Conservation (phyloP, 1,140 invertebrate genomes). For the Neodiprion pinetum region DNA sequence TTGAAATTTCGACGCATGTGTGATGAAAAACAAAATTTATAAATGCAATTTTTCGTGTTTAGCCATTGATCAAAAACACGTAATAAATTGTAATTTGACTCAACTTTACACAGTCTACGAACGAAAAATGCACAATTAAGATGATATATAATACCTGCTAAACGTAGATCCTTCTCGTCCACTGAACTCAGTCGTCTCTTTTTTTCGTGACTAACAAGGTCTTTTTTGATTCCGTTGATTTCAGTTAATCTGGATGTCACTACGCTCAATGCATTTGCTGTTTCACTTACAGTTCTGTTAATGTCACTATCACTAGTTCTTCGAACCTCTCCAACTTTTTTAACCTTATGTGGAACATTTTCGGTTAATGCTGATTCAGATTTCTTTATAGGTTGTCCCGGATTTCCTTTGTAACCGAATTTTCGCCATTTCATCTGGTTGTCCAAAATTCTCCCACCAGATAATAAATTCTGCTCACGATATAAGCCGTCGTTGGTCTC, state of each 20-base stretch:
- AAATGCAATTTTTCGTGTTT: not conserved
- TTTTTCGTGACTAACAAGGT: conserved; percentile 56
- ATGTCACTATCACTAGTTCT: conserved; percentile 62
- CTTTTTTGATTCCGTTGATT: conserved; percentile 57
- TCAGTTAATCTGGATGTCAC: conserved; percentile 48
- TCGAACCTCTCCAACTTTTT: conserved; percentile 55
- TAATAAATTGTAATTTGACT: not conserved
- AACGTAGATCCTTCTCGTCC: conserved; percentile 59
- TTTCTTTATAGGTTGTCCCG: conserved; percentile 42
- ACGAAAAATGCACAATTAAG: conserved; percentile 5
- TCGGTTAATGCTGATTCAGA: conserved; percentile 41
- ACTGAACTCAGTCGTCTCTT: conserved; percentile 55
- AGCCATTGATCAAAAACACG: not conserved
- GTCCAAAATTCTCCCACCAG: conserved; percentile 58
- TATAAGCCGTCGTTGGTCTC: conserved; percentile 58
- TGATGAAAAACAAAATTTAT: conserved; percentile 11
- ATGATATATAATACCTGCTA: conserved; percentile 41
- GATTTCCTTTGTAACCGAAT: conserved; percentile 55
- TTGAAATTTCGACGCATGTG: too few species aligned
- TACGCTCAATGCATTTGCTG: conserved; percentile 39
- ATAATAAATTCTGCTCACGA: conserved; percentile 58
- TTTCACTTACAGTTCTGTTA: conserved; percentile 42
- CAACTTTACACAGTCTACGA: conserved; percentile 1
- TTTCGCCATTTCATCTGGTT: conserved; percentile 59
- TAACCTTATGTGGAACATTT: conserved; percentile 45